A percentile compares a stretch with the other conserved stretches of the same genome.
These are phyloP conservation scores for Rhagium mordax DNA, from an alignment of 2,888 invertebrate genomes.

Conservation along the genomic window DNA sequence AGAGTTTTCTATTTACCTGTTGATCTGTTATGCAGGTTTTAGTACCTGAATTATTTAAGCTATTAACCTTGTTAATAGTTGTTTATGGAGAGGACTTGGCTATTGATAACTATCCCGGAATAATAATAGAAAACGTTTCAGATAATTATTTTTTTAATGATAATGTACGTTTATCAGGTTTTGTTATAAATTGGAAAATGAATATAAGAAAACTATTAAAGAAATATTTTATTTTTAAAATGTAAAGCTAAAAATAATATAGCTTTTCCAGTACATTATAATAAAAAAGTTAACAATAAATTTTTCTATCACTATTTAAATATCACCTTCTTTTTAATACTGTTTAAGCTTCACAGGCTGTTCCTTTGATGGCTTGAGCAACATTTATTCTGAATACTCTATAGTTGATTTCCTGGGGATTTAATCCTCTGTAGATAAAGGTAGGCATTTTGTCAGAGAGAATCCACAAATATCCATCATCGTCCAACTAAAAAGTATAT, in stretches of 20 bases:
- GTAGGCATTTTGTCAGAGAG: conserved; percentile 84
- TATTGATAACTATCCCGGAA: no score
- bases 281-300: not conserved
- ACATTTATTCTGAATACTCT: conserved; percentile 69
- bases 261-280: conserved; percentile 8
- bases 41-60: no score
- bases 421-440: conserved; percentile 78
- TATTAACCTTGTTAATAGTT: no score
- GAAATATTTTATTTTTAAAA: conserved; percentile 3
- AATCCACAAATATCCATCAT: conserved; percentile 80
- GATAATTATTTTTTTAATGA: no score
- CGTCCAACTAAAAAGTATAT: conserved; percentile 73
- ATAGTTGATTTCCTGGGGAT: conserved; percentile 81
- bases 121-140: no score
- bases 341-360: conserved; percentile 64
- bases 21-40: no score
- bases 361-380: conserved; percentile 68
- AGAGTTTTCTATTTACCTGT: no score
- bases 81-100: no score
- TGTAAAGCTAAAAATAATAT: conserved; percentile 27
- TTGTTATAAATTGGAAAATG: no score
- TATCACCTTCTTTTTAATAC: not conserved
- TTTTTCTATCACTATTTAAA: not conserved
- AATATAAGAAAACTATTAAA: not conserved
- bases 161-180: no score